Evolutionary conservation across 2,888 invertebrate species (phyloP), one percentile per base, ranked within the genome.

Genomic region (Athalia circularis): DNA sequence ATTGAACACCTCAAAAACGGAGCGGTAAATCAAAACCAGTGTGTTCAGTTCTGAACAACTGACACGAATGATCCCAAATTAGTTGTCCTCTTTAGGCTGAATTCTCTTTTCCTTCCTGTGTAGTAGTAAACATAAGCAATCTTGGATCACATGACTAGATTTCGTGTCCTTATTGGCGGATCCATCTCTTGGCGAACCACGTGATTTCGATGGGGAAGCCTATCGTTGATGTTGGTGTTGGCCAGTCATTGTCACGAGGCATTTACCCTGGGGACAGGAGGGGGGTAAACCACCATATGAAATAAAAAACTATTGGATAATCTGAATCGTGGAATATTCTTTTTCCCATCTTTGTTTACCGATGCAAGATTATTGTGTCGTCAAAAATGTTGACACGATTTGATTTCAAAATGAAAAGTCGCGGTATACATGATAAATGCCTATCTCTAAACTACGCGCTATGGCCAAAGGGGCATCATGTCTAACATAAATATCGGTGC

Each of bases 181-280:
- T 54, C n/a, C n/a, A 54, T 54, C n/a, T 54, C 6, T 9, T 4
- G n/a, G 54, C 7, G n/a, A 54, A 5, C 1, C 54, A 54, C 7
- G 54, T 54, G 54, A 54, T n/a, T 54, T 54, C 29, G 29, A 29
- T 29, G 29, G 29, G 29, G 29, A 29, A 29, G 29, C 47, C 72
- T 72, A 68, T 68, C 68, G 5, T 47, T 72, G 29, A 29, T 29
- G 29, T n/a, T 5, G n/a, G 57, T 59, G 70, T 59, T 59, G 70
- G 57, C 47, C 47, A 72, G 47, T 72, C 57, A 72, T 47, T 59
- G 72, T 72, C 72, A 72, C 57, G 72, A 45, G 72, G 13, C 59
- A 6, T 52, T 68, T 48, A 50, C 8, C 1, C 29, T 29, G 2
- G 29, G 29, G 29, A 2, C 29, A 29, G 29, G 29, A 29, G 29